Conservation (phyloP, 2,113 vertebrate genomes). For the Phaethon lepturus region DNA sequence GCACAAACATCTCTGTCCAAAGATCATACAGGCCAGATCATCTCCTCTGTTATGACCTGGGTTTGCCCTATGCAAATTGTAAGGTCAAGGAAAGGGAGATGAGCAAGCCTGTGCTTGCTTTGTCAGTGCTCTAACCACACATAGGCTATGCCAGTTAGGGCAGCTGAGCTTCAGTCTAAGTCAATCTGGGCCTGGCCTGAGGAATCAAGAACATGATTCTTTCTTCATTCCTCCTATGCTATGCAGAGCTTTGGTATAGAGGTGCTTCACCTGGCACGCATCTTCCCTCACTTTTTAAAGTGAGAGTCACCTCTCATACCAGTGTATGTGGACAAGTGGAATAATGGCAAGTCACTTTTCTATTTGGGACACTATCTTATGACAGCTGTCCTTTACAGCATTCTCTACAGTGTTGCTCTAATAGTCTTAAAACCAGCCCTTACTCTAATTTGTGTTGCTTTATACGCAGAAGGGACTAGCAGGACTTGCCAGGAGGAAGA, state of each 20-base stretch:
- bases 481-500: not conserved
- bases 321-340: not conserved
- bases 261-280: not conserved
- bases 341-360: not conserved
- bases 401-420: not conserved
- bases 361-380: not conserved
- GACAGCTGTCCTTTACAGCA: not conserved
- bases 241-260: not conserved
- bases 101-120: not conserved
- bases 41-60: not conserved
- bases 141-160: not conserved
- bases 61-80: not conserved
- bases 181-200: not conserved
- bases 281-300: not conserved
- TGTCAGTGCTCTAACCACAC: rapidly evolving
- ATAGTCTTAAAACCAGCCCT: not conserved
- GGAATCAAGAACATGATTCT: not conserved
- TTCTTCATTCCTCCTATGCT: not conserved
- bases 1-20: not conserved
- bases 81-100: not conserved
- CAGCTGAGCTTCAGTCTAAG: not conserved
- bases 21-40: not conserved
- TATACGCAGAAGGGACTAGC: not conserved
- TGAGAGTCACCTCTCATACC: not conserved
- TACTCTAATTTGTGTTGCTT: not conserved